Evolutionary conservation across 2,113 vertebrate species (phyloP).

Genomic region (rat (Rattus norvegicus)): GRCr8 NC_086032.1:12162501-12163000

Average conservation of each 20-base stretch:
- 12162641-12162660: constrained; percentile 33
- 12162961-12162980: not conserved
- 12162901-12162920: not conserved
- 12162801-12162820: not conserved
- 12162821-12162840: not conserved
- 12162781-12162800: not conserved
- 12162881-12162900: not conserved
- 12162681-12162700: constrained; percentile 58
- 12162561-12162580: not conserved
- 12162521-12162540: not conserved
- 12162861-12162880: constrained; percentile 8
- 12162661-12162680: constrained; percentile 33
- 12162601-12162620: not conserved
- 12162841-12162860: not conserved
- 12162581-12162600: not conserved
- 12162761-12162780: constrained; percentile 47
- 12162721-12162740: constrained; percentile 63
- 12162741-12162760: constrained; percentile 25
- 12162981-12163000: not conserved
- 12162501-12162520: not conserved
- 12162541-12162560: not conserved
- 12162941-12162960: not conserved
- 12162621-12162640: constrained; percentile 42
- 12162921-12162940: not conserved
- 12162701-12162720: constrained; percentile 72